A percentile compares a stretch with the other conserved stretches of the same genome.
These are phyloP conservation scores for Archivesica marissinica DNA, from an alignment of 1,140 invertebrate genomes.

Conservation along the genomic window DNA sequence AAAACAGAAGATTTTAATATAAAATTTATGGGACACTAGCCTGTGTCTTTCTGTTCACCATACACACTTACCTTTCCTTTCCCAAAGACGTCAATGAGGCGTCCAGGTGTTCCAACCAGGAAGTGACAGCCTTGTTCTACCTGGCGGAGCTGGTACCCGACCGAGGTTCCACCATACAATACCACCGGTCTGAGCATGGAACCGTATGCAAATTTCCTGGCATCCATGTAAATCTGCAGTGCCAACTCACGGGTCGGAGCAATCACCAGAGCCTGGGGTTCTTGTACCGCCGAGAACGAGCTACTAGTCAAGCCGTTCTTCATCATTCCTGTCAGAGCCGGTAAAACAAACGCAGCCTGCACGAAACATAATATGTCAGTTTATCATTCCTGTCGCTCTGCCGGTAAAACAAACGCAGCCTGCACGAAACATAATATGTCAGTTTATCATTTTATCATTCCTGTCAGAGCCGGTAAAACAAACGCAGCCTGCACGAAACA, in stretches of 20 bases:
- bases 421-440: too few species aligned
- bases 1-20: too few species aligned
- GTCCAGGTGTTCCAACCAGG: conserved; percentile 96
- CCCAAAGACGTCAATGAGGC: conserved; percentile 93
- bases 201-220: conserved; percentile 91
- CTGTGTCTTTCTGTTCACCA: too few species aligned
- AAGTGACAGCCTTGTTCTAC: conserved; percentile 93
- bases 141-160: conserved; percentile 89
- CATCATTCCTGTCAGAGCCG: conserved; percentile 87
- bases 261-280: conserved; percentile 91
- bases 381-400: too few species aligned
- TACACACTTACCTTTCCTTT: conserved; percentile 88
- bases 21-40: too few species aligned
- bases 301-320: conserved; percentile 76
- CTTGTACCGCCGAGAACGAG: conserved; percentile 82
- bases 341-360: conserved; percentile 95
- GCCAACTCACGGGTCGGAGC: conserved; percentile 96
- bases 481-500: too few species aligned
- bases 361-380: conserved; percentile 75
- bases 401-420: too few species aligned
- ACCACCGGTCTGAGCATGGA: conserved; percentile 90
- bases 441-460: too few species aligned
- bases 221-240: conserved; percentile 94
- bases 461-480: too few species aligned
- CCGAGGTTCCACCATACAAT: conserved; percentile 94